Percentiles rank a stretch among this genome's conserved stretches.
These are phyloP conservation scores for Tetranychus truncatus DNA, from an alignment of 2,888 invertebrate genomes.

Conservation along the genomic window DNA sequence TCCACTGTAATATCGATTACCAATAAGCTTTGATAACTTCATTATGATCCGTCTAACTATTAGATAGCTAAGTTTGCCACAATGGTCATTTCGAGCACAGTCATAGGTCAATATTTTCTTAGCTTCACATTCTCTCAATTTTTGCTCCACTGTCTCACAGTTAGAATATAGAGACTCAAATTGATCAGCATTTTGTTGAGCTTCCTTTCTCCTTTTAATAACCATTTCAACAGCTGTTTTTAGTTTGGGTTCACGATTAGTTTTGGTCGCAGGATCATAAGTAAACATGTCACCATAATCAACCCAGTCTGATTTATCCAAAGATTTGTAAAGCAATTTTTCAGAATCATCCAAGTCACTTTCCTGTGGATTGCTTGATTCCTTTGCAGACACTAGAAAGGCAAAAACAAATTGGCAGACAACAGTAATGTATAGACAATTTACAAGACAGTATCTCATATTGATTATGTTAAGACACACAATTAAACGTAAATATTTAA, in stretches of 20 bases:
- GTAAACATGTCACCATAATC: conserved; percentile 1
- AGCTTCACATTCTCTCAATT: neutral
- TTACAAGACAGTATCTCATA: no score
- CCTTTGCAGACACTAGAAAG: no score
- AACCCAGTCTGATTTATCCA: conserved; percentile 6
- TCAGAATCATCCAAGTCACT: no score
- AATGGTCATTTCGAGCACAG: neutral
- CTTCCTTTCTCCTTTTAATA: neutral
- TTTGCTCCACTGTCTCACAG: neutral
- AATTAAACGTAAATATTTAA: no score
- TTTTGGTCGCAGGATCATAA: neutral
- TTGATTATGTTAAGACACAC: no score
- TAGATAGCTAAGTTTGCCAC: neutral
- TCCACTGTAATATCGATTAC: neutral
- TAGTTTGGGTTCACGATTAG: neutral
- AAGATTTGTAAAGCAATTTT: neutral
- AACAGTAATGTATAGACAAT: no score
- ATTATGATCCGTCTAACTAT: neutral
- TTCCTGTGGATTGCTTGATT: no score
- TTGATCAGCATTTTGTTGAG: neutral
- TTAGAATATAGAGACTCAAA: neutral
- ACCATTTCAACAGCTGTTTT: neutral
- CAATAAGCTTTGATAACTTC: neutral
- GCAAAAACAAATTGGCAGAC: no score
- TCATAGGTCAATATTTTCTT: neutral